A percentile compares a stretch with the other conserved stretches of the same genome.
Conservation (phyloP, 2,888 invertebrate genomes). For the Tineola bisselliella region DNA sequence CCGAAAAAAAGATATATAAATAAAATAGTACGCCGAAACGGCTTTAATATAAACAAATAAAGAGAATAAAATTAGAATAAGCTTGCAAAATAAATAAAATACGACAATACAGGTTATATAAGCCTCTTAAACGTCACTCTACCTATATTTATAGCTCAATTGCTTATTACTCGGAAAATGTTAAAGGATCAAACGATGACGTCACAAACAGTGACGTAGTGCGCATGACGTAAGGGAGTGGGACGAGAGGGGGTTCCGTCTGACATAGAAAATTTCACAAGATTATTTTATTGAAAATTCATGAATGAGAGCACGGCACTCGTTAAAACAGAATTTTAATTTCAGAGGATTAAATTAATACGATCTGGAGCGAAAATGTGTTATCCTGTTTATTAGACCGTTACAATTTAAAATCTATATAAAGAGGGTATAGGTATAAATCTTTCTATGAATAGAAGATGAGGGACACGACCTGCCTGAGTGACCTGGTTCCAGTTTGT, state of each 20-base stretch:
- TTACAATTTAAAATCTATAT: too few relatives aligned
- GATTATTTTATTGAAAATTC: background rate
- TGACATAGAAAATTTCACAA: constrained; percentile 8
- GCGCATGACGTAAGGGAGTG: constrained; percentile 35
- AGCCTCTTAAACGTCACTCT: background rate
- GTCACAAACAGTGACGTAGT: constrained; percentile 33
- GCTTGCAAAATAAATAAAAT: background rate
- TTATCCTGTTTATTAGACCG: too few relatives aligned
- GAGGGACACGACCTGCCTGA: constrained; percentile 35
- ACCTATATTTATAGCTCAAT: background rate
- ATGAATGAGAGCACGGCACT: background rate
- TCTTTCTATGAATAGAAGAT: background rate
- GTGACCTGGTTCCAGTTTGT: constrained; percentile 41
- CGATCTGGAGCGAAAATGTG: too few relatives aligned
- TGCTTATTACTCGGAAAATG: background rate
- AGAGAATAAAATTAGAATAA: background rate
- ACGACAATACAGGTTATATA: background rate
- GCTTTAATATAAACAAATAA: background rate
- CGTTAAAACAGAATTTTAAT: background rate
- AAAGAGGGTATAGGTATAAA: too few relatives aligned
- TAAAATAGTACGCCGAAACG: background rate
- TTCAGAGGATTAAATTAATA: too few relatives aligned
- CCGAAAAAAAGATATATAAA: too few relatives aligned
- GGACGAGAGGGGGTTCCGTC: background rate
- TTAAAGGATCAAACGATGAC: constrained; percentile 22